Evolutionary conservation across 2,888 invertebrate species (phyloP).

Genomic region (Lamellibrachia columna): DNA sequence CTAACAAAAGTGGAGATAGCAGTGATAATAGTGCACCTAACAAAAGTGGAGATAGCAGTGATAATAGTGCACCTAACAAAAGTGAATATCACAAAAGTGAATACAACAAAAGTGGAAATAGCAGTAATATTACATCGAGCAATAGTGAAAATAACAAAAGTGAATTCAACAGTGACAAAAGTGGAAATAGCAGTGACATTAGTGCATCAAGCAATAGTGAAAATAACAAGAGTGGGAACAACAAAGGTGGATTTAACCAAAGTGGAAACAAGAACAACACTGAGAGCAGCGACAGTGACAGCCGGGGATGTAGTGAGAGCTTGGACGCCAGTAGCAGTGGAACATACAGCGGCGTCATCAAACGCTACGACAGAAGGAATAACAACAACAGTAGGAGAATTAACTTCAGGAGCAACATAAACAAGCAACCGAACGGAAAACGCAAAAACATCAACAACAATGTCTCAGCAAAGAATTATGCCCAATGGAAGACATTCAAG

Average conservation of each 20-base stretch:
- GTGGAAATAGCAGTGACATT: background rate
- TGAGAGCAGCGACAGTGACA: background rate
- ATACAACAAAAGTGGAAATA: background rate
- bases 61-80: background rate
- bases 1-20: background rate
- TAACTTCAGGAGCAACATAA: background rate
- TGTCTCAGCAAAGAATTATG: background rate
- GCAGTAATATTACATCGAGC: background rate
- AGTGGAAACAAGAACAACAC: background rate
- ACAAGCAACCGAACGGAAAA: background rate
- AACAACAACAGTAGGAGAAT: background rate
- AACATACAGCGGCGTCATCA: background rate
- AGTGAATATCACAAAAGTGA: background rate
- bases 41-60: background rate
- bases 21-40: background rate
- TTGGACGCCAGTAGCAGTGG: background rate
- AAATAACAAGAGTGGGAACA: background rate
- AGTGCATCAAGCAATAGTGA: background rate
- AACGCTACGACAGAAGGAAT: background rate
- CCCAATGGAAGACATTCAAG: background rate
- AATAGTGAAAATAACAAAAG: background rate
- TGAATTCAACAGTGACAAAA: too few relatives aligned
- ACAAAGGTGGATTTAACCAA: too few relatives aligned
- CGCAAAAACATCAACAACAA: conserved; percentile 3
- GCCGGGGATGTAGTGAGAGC: background rate